Evolutionary conservation across 2,888 invertebrate species (phyloP).

Genomic region (Drepanosiphum platanoidis): DNA sequence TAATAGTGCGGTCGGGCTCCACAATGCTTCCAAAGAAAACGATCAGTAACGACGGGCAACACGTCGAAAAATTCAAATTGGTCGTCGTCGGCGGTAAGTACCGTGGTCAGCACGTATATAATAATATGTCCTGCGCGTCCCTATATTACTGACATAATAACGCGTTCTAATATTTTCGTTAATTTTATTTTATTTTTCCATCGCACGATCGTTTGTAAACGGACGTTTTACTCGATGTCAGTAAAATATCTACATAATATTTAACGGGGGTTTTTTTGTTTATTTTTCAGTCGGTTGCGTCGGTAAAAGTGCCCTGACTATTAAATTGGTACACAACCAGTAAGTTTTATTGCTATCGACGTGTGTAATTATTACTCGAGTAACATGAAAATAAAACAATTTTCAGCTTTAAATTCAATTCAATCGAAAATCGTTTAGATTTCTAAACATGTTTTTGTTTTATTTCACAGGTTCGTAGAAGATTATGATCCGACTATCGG

Average conservation of each 20-base stretch:
- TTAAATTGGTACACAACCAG: slow-evolving; percentile 97
- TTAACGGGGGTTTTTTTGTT: too few relatives aligned
- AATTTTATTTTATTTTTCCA: too few relatives aligned
- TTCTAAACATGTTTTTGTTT: not conserved
- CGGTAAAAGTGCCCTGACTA: slow-evolving; percentile 96
- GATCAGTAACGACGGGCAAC: slow-evolving; percentile 34
- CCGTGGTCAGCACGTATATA: too few relatives aligned
- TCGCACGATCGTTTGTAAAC: not conserved
- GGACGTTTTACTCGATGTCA: not conserved
- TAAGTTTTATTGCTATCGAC: slow-evolving; percentile 65
- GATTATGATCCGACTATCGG: slow-evolving; percentile 75
- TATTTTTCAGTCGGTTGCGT: slow-evolving; percentile 86
- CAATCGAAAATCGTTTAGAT: too few relatives aligned
- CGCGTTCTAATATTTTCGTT: too few relatives aligned
- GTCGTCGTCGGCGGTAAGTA: slow-evolving; percentile 70
- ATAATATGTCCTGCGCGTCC: not conserved
- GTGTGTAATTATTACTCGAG: not conserved
- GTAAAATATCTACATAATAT: too few relatives aligned
- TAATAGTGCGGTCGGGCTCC: too few relatives aligned
- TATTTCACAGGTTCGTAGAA: slow-evolving; percentile 70
- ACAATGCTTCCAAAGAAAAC: too few relatives aligned
- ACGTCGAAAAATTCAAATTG: slow-evolving; percentile 70
- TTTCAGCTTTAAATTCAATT: too few relatives aligned
- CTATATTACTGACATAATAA: too few relatives aligned
- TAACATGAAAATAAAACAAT: too few relatives aligned